Base-by-base conservation (phyloP, 2,888 invertebrate species). In the Chrysotoxum bicinctum region DNA sequence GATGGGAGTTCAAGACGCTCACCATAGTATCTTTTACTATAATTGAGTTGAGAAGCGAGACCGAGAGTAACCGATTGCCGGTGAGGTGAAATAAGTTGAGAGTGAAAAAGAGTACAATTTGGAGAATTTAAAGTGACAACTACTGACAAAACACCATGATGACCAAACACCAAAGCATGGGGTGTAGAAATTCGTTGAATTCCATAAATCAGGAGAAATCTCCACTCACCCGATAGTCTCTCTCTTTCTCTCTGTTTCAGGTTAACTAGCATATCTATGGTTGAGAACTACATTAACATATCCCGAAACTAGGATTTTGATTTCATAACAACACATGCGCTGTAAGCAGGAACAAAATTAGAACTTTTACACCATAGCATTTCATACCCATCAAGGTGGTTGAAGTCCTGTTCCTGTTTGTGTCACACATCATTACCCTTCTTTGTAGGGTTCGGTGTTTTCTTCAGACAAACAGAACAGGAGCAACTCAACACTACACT, bases 1-100 rank as follows among this genome's bases (percentile, higher is more conserved):
- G 75, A 37, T 37, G 58, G 21, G 45, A 84, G 66, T 84, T 75
- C 80, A 76, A 68, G 75, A 80, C 45, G 26, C 74, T 72, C 56
- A 37, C 48, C 8, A 32, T 56, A 37, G 45, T 66, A 64, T 74
- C 54, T 78, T 58, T 60, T 64, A 50, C 45, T 50, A 50, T 16
- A 30, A 14, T 32, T 56, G 26, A 26, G 8, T 45, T 19, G 19
- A 58, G 50, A 60, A 50, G 43, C 48, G 43, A 50, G 66, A 50
- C 32, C 48, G 43, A 50, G 66, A 52, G 58, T 19, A 56, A 3
- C 23, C 7, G 12, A 50, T 21, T 75, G 64, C 35, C 66, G 19
- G 50, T 62, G 60, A 69, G 16, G 30, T 23, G 45, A 43, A n/a
- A n/a, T 52, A 30, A 16, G 12, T 12, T 56, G 52, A 72, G 76